Percentiles rank a stretch among this genome's conserved stretches.
Conservation (phyloP, 2,113 vertebrate genomes). For the Acrocephalus arundinaceus region DNA sequence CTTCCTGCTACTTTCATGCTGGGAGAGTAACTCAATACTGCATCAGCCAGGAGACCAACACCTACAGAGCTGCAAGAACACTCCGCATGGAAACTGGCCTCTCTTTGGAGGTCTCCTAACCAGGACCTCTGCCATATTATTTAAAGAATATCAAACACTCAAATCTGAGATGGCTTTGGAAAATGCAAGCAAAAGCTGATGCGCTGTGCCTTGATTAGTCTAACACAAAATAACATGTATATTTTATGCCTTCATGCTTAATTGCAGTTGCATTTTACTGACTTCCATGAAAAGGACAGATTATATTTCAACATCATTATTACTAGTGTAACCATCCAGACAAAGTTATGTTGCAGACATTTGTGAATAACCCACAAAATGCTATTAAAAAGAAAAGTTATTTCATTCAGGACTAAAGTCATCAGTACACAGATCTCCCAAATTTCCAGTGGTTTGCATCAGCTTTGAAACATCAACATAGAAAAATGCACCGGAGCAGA, state of each 20-base stretch:
- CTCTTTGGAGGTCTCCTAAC: slow-evolving; percentile 24
- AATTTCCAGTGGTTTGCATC: not conserved
- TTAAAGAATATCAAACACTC: not conserved
- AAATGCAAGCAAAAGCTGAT: not conserved
- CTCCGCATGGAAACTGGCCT: not conserved
- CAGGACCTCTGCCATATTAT: not conserved
- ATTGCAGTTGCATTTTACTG: slow-evolving; percentile 12
- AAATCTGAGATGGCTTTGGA: not conserved
- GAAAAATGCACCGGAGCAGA: not conserved
- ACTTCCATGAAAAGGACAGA: not conserved
- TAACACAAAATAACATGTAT: not conserved
- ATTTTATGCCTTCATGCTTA: slow-evolving; percentile 17
- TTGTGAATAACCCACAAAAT: slow-evolving; percentile 14
- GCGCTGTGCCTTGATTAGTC: not conserved
- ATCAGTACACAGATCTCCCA: not conserved
- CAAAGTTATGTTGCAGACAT: slow-evolving; percentile 1
- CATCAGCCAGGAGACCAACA: slow-evolving; percentile 46
- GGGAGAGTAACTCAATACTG: slow-evolving; percentile 35
- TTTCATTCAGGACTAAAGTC: not conserved
- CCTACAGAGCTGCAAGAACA: slow-evolving; percentile 37
- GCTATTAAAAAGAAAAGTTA: not conserved
- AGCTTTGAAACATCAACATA: not conserved
- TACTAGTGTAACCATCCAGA: not conserved
- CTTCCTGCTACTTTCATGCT: slow-evolving; percentile 46
- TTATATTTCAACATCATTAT: not conserved